Evolutionary conservation across 2,113 vertebrate genomes (phyloP).

Genomic region (Ictalurus punctatus): DNA sequence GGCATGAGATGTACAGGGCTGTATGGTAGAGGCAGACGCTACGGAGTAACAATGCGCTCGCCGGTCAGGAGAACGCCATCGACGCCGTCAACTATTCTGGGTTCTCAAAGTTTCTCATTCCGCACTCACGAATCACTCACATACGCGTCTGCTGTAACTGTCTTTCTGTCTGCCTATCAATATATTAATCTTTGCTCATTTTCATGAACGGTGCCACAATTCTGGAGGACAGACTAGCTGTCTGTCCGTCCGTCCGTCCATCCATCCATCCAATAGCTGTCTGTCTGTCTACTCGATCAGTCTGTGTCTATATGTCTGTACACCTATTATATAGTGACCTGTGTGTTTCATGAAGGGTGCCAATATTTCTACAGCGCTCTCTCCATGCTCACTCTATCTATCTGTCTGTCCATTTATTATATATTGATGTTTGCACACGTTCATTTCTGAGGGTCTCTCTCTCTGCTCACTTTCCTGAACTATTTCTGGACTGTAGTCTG

Average conservation of each 20-base stretch:
- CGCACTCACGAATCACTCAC: neutral
- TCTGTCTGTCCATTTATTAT: neutral
- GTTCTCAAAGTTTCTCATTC: neutral
- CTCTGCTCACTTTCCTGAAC: neutral
- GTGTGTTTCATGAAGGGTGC: neutral
- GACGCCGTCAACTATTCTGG: neutral
- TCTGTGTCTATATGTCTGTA: neutral
- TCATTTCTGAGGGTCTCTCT: neutral
- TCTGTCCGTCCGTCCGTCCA: neutral
- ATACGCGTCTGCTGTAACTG: neutral
- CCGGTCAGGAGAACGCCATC: neutral
- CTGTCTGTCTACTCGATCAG: neutral
- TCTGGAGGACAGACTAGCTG: neutral
- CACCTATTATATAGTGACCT: neutral
- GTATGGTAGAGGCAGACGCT: neutral
- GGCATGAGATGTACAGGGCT: neutral
- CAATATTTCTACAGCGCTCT: neutral
- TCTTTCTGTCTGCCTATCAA: neutral
- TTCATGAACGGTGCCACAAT: neutral
- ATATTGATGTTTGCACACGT: neutral
- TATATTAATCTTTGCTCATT: neutral
- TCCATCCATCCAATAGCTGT: neutral
- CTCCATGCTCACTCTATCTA: neutral
- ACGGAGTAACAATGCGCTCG: neutral
- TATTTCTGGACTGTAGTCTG: neutral